Evolutionary conservation across 2,888 invertebrate genomes (phyloP), one percentile per base, ranked within the genome.

Genomic region (Coremacera marginata): DNA sequence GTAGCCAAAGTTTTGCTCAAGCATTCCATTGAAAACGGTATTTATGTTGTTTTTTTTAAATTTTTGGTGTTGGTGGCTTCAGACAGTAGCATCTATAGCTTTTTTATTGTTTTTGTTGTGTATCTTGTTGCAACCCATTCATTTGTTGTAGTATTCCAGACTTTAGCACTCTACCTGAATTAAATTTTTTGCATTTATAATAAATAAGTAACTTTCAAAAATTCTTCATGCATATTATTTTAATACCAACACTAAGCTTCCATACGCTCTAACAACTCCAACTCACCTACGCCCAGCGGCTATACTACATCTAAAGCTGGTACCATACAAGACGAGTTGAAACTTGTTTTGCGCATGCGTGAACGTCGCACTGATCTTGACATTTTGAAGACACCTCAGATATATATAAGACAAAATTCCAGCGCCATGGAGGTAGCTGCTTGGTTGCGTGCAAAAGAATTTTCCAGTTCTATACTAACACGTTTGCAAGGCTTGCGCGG

Each of bases 361-460:
- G 93, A 93, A 84, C 91, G 92, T 62, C 90, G 90, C 73, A 70
- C 27, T 27, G 91, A 91, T 78, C 89, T 93, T 25, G 93, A 93
- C 76, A 92, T 94, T 81, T 91, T 92, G 82, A 92, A 93, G 86
- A 94, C 93, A 0, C 93, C 94, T 0, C 93, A 94, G 81, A 92
- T 94, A 73, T 94, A 91, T 86, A 94, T 96, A 71, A 92, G 92
- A 85, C 93, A 94, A 90, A 91, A 92, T 81, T 95, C 95, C 0
- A 92, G 91, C 67, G 91, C 94, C 0, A 89, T 91, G 0, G 95
- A 96, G 85, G 94, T 96, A 16, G 92, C 91, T 80, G 91, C 91
- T 63, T 97, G 96, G 96, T 90, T 96, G 67, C 90, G 91, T 78
- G 92, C 92, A 11, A 97, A 96, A 88, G 94, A 94, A 55, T 96